Percentiles rank a stretch among this genome's conserved stretches.
Conservation (phyloP, 2,113 vertebrate species). For the Grallaria varia region DNA sequence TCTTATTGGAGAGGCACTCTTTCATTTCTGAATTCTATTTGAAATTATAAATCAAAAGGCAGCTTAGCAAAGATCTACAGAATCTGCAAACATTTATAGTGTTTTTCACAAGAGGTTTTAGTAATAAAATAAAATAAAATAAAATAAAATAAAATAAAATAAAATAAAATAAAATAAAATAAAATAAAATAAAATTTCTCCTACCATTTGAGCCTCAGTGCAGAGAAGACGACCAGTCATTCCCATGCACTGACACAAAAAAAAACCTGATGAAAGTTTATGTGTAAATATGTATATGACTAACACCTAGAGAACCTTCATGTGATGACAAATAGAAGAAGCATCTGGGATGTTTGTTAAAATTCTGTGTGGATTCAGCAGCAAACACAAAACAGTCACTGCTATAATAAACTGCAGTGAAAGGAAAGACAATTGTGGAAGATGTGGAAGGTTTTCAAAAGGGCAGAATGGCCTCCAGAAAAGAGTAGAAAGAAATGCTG, state of each 20-base stretch:
- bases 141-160: too few relatives aligned
- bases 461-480: not conserved
- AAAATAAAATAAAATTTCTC: not conserved
- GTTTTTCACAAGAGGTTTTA: not conserved
- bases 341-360: not conserved
- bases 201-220: not conserved
- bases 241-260: not conserved
- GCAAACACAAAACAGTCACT: not conserved
- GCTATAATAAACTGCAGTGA: not conserved
- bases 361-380: not conserved
- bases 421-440: not conserved
- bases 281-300: not conserved
- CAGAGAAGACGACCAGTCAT: not conserved
- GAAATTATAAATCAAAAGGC: slow-evolving; percentile 64
- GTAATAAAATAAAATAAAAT: not conserved
- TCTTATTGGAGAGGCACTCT: not conserved
- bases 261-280: not conserved
- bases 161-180: too few relatives aligned
- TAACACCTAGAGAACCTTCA: not conserved
- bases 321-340: not conserved
- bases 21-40: slow-evolving; percentile 64
- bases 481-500: not conserved
- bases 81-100: not conserved
- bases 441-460: not conserved
- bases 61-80: slow-evolving; percentile 22